Evolutionary conservation across 2,113 vertebrate genomes (phyloP).

Genomic region (Serilophus lunatus): DNA sequence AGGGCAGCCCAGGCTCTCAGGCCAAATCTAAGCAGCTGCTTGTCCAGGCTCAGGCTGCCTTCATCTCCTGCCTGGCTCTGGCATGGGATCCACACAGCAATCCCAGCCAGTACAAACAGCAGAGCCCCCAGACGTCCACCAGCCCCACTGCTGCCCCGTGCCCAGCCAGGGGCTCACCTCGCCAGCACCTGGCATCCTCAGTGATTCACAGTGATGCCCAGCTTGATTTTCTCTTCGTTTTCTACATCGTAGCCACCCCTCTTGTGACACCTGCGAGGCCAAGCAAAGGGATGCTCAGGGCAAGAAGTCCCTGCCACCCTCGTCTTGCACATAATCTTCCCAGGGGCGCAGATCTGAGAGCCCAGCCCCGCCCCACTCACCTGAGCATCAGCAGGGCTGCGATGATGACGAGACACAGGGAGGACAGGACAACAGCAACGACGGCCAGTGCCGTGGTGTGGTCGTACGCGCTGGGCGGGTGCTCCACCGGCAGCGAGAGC

Average conservation of each 20-base stretch:
- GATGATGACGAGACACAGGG: conserved; percentile 89
- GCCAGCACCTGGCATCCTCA: conserved; percentile 70
- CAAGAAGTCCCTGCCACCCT: neutral
- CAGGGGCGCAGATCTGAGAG: fast-evolving
- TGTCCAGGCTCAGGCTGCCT: neutral
- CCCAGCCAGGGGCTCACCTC: conserved; percentile 50
- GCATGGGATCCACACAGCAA: fast-evolving
- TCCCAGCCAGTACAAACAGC: neutral
- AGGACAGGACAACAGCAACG: conserved; percentile 90
- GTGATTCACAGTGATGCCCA: conserved; percentile 86
- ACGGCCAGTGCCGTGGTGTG: conserved; percentile 90
- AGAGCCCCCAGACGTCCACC: neutral
- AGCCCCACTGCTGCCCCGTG: neutral
- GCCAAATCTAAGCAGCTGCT: neutral
- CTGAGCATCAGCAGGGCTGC: conserved; percentile 89
- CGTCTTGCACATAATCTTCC: fast-evolving
- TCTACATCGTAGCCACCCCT: conserved; percentile 93
- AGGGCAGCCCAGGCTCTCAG: neutral
- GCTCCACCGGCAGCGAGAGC: conserved; percentile 80
- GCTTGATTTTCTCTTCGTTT: conserved; percentile 94
- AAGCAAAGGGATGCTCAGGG: conserved; percentile 6
- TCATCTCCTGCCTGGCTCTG: neutral
- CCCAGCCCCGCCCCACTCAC: conserved; percentile 51
- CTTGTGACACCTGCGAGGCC: conserved; percentile 87
- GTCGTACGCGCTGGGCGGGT: conserved; percentile 78